Conservation (phyloP, 2,888 invertebrate genomes). For the Bombylius major region DNA sequence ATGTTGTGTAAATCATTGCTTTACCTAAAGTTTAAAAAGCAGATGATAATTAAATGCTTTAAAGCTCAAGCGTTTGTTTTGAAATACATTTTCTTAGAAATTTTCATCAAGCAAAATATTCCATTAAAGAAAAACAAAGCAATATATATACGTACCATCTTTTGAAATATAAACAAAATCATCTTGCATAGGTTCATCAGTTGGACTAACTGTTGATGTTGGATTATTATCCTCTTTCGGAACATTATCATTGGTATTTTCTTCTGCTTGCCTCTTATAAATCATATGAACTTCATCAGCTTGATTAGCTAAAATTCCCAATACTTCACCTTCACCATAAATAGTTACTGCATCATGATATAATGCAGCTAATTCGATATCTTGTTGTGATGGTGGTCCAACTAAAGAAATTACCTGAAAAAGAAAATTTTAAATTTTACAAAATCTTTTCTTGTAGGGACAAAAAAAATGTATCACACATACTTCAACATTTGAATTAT, state of each 20-base stretch:
- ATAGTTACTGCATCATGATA: conserved; percentile 45
- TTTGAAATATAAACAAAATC: conserved; percentile 43
- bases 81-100: neutral
- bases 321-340: conserved; percentile 44
- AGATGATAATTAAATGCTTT: neutral
- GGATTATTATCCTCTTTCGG: conserved; percentile 1
- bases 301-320: conserved; percentile 43
- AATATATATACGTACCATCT: conserved; percentile 28
- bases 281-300: conserved; percentile 30
- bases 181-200: conserved; percentile 30
- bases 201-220: conserved; percentile 29
- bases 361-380: conserved; percentile 45
- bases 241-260: neutral
- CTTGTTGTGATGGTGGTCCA: conserved; percentile 47
- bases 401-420: conserved; percentile 43
- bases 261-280: conserved; percentile 24
- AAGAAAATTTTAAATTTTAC: too few species aligned
- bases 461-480: neutral
- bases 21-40: conserved; percentile 29
- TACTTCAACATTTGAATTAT: conserved; percentile 48
- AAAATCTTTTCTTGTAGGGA: neutral
- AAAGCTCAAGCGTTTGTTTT: neutral
- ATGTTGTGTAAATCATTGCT: conserved; percentile 41
- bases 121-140: too few species aligned
- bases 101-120: neutral